Percentiles rank a stretch among this genome's conserved stretches.
These are phyloP conservation scores for Knipowitschia caucasica DNA, from an alignment of 2,797 vertebrate species.

Conservation along the genomic window DNA sequence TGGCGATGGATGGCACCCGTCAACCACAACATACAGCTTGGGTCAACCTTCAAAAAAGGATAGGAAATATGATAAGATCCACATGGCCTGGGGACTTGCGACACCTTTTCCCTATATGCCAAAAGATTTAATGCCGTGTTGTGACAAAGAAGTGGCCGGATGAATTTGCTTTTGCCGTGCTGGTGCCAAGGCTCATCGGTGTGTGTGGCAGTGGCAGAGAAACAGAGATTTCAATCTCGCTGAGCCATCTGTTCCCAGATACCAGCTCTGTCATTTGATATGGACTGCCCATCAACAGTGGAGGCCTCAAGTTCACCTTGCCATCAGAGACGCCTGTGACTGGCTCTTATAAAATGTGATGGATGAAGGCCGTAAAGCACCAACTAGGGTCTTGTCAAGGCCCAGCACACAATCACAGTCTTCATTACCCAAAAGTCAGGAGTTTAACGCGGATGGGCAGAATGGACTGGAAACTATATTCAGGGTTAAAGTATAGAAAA, in stretches of 20 bases:
- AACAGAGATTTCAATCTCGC: slow-evolving; percentile 67
- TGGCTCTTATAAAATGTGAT: slow-evolving; percentile 64
- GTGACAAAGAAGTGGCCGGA: slow-evolving; percentile 50
- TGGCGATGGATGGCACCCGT: slow-evolving; percentile 53
- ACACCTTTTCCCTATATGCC: slow-evolving; percentile 37
- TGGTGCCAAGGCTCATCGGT: slow-evolving; percentile 52
- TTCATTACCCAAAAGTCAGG: slow-evolving; percentile 37
- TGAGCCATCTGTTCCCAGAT: slow-evolving; percentile 65
- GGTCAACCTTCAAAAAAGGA: slow-evolving; percentile 50
- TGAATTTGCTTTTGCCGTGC: slow-evolving; percentile 50
- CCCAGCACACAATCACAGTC: slow-evolving; percentile 37
- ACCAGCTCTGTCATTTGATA: slow-evolving; percentile 64
- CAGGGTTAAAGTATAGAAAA: slow-evolving; percentile 15
- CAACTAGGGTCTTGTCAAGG: slow-evolving; percentile 52
- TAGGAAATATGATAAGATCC: slow-evolving; percentile 61
- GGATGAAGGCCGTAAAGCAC: slow-evolving; percentile 58
- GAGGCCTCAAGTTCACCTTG: slow-evolving; percentile 70
- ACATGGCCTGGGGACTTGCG: slow-evolving; percentile 42
- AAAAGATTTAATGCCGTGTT: slow-evolving; percentile 51
- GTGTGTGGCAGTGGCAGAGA: slow-evolving; percentile 43
- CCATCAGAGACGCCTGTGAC: slow-evolving; percentile 58
- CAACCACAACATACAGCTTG: slow-evolving; percentile 50
- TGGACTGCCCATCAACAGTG: slow-evolving; percentile 62
- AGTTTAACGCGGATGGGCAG: slow-evolving; percentile 24
- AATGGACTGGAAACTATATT: slow-evolving; percentile 26